phyloP scores from a whole-genome alignment of 2,797 vertebrate genomes.

The Pseudomugil gertrudae region DNA sequence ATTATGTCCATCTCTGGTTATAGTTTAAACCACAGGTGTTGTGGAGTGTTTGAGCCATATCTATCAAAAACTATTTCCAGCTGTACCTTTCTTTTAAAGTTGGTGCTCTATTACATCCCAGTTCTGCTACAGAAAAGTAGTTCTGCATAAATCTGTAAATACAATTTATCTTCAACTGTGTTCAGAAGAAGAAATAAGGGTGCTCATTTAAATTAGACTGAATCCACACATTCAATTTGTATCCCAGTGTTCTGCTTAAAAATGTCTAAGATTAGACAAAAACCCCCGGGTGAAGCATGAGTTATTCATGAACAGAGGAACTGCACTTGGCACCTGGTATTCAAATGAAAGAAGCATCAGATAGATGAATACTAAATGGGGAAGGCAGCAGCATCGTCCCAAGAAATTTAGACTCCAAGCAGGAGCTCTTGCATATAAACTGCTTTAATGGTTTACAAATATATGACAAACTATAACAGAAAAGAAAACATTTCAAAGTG shows the following conservation, averaged over 20 bases:
- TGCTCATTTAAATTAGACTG: slow-evolving; percentile 55
- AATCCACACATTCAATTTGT: slow-evolving; percentile 59
- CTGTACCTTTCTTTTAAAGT: not conserved
- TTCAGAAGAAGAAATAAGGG: slow-evolving; percentile 9
- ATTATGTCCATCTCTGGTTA: too few relatives aligned
- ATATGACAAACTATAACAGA: slow-evolving; percentile 43
- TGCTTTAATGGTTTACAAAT: slow-evolving; percentile 44
- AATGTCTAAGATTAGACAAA: slow-evolving; percentile 73
- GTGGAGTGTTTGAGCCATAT: not conserved
- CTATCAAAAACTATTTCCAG: not conserved
- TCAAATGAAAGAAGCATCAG: slow-evolving; percentile 67
- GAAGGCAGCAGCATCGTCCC: slow-evolving; percentile 42
- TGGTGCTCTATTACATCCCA: not conserved
- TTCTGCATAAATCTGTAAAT: slow-evolving; percentile 11
- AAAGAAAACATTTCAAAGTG: slow-evolving; percentile 45
- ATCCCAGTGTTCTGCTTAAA: slow-evolving; percentile 55
- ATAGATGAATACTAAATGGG: slow-evolving; percentile 56
- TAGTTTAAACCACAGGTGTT: not conserved
- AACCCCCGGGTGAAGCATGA: slow-evolving; percentile 61
- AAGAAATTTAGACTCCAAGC: slow-evolving; percentile 44
- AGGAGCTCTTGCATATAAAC: slow-evolving; percentile 24
- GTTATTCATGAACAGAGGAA: slow-evolving; percentile 76
- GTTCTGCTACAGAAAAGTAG: not conserved
- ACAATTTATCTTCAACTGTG: slow-evolving; percentile 24
- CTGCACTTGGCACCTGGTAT: slow-evolving; percentile 71